These are phyloP conservation scores for Etheostoma spectabile DNA, from an alignment of 2,113 vertebrate species.

Conservation along the genomic window DNA sequence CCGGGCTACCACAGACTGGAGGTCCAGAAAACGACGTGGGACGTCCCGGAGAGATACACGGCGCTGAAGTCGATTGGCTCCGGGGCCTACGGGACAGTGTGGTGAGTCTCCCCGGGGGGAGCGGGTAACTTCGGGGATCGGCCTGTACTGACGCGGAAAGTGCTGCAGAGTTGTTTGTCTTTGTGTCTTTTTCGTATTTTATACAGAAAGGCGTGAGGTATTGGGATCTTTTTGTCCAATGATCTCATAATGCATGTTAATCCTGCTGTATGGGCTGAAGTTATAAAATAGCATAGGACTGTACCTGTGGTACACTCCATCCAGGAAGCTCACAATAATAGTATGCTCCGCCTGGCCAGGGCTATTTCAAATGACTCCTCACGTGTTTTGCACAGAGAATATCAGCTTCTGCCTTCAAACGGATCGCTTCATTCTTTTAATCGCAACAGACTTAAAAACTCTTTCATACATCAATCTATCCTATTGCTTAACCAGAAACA, in stretches of 20 bases:
- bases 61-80: slow-evolving; percentile 79
- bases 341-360: no score
- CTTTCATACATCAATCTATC: no score
- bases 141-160: not conserved
- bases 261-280: not conserved
- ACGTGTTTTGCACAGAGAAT: no score
- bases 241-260: not conserved
- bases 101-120: slow-evolving; percentile 73
- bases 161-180: not conserved
- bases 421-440: no score
- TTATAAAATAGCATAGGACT: not conserved
- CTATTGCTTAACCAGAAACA: no score
- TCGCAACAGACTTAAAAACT: no score
- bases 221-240: not conserved
- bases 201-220: not conserved
- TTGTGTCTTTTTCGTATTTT: not conserved
- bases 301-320: no score
- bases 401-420: no score
- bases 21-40: slow-evolving; percentile 86
- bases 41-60: slow-evolving; percentile 80
- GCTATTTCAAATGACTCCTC: no score
- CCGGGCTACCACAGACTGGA: slow-evolving; percentile 79
- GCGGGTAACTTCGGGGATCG: fast-evolving
- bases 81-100: slow-evolving; percentile 86
- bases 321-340: no score